phyloP scores from a whole-genome alignment of 1,140 invertebrate genomes.

The Calliopsis andreniformis region DNA sequence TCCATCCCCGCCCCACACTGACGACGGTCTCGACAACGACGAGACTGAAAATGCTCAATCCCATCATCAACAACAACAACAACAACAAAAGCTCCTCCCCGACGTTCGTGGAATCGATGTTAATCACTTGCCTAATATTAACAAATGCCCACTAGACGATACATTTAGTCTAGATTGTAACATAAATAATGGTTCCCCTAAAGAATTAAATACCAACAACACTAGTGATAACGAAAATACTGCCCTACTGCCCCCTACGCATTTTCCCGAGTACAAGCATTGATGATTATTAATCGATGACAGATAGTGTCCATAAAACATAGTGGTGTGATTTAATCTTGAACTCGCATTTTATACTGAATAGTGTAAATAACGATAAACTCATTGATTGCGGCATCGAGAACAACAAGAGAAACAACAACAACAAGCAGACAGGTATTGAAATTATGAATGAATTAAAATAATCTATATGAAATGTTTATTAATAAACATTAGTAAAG shows the following conservation, averaged over 20 bases:
- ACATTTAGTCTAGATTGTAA: conserved; percentile 81
- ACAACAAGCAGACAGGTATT: conserved; percentile 66
- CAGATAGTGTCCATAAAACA: conserved; percentile 76
- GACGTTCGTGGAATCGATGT: conserved; percentile 77
- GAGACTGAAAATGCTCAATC: conserved; percentile 78
- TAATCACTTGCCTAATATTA: conserved; percentile 79
- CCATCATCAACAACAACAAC: conserved; percentile 67
- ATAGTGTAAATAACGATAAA: conserved; percentile 80
- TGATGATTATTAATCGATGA: conserved; percentile 79
- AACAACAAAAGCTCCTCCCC: conserved; percentile 64
- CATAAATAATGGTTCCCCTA: conserved; percentile 78
- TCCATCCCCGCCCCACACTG: conserved; percentile 73
- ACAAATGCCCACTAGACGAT: conserved; percentile 78
- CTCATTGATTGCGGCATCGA: conserved; percentile 63
- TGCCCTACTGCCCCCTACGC: conserved; percentile 78
- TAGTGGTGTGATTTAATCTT: conserved; percentile 79
- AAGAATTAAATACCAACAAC: conserved; percentile 79
- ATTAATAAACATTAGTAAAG: conserved; percentile 76
- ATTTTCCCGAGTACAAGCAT: conserved; percentile 83
- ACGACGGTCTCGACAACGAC: conserved; percentile 70
- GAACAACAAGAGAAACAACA: conserved; percentile 47
- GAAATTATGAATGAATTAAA: conserved; percentile 74
- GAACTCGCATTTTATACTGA: conserved; percentile 80
- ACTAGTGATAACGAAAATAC: conserved; percentile 80
- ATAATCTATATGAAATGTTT: conserved; percentile 76